Evolutionary conservation across 2,797 vertebrate genomes (phyloP), one percentile per base, ranked within the genome.

Genomic region (Crocidura indochinensis): DNA sequence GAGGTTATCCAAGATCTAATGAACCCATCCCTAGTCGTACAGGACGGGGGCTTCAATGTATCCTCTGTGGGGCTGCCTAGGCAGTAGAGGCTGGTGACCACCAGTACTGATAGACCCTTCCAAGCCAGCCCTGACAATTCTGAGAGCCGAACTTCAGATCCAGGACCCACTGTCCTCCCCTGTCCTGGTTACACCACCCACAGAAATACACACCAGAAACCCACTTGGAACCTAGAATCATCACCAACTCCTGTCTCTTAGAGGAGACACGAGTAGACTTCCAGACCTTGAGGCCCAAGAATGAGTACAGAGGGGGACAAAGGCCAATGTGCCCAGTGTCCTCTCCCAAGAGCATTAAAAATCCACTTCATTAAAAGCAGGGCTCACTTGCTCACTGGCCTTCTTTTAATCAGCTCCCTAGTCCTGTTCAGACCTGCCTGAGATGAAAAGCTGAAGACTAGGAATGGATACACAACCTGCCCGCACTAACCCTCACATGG

Each of bases 341-440:
- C 20, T 38, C 92, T 74, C 67, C 51, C 85, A 29, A 27, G 49
- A 17, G 1, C 38, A 51, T 87, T 91, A 75, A 93, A 91, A 64
- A 84, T 1, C 47, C 81, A 88, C n/a, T 94, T 94, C 84, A 94
- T 90, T 96, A 90, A 74, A 75, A 90, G 85, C 82, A 56, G 79
- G 82, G n/a, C 68, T 75, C 56, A 44, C 38, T 51, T 27, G 69
- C 73, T 88, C 82, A 27, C 20, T 44, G 31, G 60, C 4, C 78
- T 93, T 93, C 89, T 9, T 29, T 27, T 92, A 90, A 94, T 88
- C 53, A 51, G 53, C 88, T 92, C 88, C 81, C 24, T 47, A 69
- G 69, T 86, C 84, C 47, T 64, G 80, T 78, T 72, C 67, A 90
- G 90, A 94, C 94, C 84, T 86, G 73, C 76, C 85, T 29, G 7